phyloP scores from a whole-genome alignment of 2,888 invertebrate species.

The Pyrrhia umbra region DNA sequence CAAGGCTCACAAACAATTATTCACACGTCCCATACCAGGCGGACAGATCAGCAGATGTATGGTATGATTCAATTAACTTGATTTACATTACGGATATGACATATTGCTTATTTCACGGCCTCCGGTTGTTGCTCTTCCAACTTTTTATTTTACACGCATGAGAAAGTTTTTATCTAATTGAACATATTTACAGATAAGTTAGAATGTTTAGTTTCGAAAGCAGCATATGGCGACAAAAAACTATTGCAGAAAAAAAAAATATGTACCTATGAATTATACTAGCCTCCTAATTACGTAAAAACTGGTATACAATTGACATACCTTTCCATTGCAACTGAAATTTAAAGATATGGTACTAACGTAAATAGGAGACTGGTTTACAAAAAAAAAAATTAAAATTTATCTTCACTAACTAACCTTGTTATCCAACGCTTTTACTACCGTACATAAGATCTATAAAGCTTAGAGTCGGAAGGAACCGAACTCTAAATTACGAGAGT shows the following conservation, averaged over 20 bases:
- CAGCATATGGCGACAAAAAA: too few species aligned
- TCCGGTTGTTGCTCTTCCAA: conserved; percentile 49
- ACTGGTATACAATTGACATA: too few species aligned
- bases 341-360: not conserved
- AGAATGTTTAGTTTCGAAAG: too few species aligned
- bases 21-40: conserved; percentile 65
- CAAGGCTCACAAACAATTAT: conserved; percentile 63
- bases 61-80: conserved; percentile 72
- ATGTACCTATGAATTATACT: too few species aligned
- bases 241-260: not conserved
- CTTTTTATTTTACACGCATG: conserved; percentile 58
- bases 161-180: conserved; percentile 43
- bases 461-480: conserved; percentile 47
- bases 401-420: conserved; percentile 2
- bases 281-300: too few species aligned
- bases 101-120: conserved; percentile 73
- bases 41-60: conserved; percentile 71
- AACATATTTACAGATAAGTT: conserved; percentile 26
- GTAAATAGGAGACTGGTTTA: too few species aligned
- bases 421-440: conserved; percentile 7
- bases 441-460: conserved; percentile 24
- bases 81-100: conserved; percentile 71
- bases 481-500: conserved; percentile 41
- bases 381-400: not conserved
- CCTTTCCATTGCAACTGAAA: too few species aligned